Base-by-base conservation (phyloP, 2,797 vertebrate genomes). In the Meda fulgida region DNA sequence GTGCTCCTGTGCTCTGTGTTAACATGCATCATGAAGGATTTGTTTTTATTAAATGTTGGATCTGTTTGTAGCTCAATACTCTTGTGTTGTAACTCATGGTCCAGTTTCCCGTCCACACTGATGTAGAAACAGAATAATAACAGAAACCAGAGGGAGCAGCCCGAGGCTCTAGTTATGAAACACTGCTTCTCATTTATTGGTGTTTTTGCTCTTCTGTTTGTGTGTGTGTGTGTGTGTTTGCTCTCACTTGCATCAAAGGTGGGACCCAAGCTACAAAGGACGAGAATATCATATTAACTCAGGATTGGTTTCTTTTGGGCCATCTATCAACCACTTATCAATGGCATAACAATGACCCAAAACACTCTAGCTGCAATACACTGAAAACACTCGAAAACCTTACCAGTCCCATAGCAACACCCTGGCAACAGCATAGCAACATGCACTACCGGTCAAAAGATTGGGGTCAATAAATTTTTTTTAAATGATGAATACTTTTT, bases 61-160 rank as follows among this genome's bases (percentile, higher is more conserved):
- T 55, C 3, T 36, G 7, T 76, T 77, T 55, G 51, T 77, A 3
- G 13, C 51, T 58, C 34, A 9, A 34, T 36, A 58, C 31, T 38
- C 31, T 55, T 38, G 21, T 76, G 72, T 76, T 76, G 31, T 36
- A 76, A 34, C 73, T 38, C 21, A n/a, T 16, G 73, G 73, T 77
- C 51, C 34, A 58, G 34, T 77, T 77, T 77, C 51, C 51, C 13
- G 2, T 77, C 73, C 34, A 38, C 73, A 58, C 76, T 16, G 60
- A 69, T 8, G n/a, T 13, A 66, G 36, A 43, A 21, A 16, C 63
- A 23, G 40, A 80, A 65, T 77, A 80, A 86, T 75, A 88, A 77
- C 87, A 84, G 84, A 88, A 88, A 72, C 70, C 29, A 83, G 18
- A 43, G 29, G n/a, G 75, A 16, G 10, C 53, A 76, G 70, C 77